phyloP scores from a whole-genome alignment of 2,797 vertebrate species.

The Aotus griseimembra region DNA sequence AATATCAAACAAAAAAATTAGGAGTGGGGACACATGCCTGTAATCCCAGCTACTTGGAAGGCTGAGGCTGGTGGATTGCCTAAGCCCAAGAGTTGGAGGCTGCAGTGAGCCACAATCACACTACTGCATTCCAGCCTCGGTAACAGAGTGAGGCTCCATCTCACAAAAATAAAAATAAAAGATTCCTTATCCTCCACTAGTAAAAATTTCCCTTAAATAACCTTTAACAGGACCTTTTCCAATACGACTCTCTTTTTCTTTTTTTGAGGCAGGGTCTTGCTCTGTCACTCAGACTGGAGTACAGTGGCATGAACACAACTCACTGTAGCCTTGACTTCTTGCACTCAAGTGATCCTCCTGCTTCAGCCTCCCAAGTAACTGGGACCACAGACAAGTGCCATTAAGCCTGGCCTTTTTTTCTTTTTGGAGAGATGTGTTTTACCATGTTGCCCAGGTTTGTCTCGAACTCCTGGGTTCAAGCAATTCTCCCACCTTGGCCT shows the following conservation, averaged over 20 bases:
- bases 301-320: too few species aligned
- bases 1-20: too few species aligned
- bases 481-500: too few species aligned
- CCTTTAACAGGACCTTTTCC: not conserved
- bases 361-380: too few species aligned
- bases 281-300: not conserved
- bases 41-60: not conserved
- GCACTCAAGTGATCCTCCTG: too few species aligned
- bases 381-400: too few species aligned
- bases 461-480: too few species aligned
- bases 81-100: not conserved
- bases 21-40: not conserved
- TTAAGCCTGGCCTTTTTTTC: too few species aligned
- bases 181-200: not conserved
- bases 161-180: not conserved
- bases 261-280: too few species aligned
- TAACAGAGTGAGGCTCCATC: not conserved
- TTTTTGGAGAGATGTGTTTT: too few species aligned
- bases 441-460: too few species aligned
- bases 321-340: too few species aligned
- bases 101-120: not conserved
- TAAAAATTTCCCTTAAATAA: not conserved
- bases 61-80: not conserved
- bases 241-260: not conserved
- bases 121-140: not conserved